A percentile compares a stretch with the other conserved stretches of the same genome.
Conservation (phyloP, 1,140 invertebrate genomes). For the Pectinophora gossypiella region DNA sequence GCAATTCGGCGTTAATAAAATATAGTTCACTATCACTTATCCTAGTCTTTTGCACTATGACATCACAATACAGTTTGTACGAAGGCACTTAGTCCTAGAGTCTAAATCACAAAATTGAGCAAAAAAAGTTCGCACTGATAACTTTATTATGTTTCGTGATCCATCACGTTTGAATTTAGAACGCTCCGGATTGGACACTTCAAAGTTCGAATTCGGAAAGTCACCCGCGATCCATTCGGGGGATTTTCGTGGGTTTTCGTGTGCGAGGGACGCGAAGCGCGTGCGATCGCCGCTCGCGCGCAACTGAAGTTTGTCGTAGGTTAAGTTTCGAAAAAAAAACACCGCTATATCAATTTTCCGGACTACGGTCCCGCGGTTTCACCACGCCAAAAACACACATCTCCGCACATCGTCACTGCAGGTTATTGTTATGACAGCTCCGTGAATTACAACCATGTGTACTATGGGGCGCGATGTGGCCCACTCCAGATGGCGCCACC, state of each 20-base stretch:
- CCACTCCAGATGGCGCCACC: slow-evolving; percentile 54
- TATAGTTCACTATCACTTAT: slow-evolving; percentile 45
- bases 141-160: slow-evolving; percentile 29
- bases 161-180: slow-evolving; percentile 37
- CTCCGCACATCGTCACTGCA: slow-evolving; percentile 19
- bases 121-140: slow-evolving; percentile 43
- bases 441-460: slow-evolving; percentile 40
- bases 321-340: slow-evolving; percentile 62
- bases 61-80: slow-evolving; percentile 63
- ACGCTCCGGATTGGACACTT: slow-evolving; percentile 28
- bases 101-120: slow-evolving; percentile 69
- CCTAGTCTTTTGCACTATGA: slow-evolving; percentile 62
- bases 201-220: slow-evolving; percentile 36
- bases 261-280: slow-evolving; percentile 34
- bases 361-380: slow-evolving; percentile 35
- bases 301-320: slow-evolving; percentile 68
- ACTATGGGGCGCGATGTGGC: slow-evolving; percentile 28
- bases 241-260: slow-evolving; percentile 45
- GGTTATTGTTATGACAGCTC: slow-evolving; percentile 59
- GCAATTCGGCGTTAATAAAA: slow-evolving; percentile 23
- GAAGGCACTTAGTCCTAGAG: slow-evolving; percentile 44
- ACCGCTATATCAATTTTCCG: slow-evolving; percentile 64
- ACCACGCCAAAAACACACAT: slow-evolving; percentile 38
- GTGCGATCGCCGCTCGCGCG: slow-evolving; percentile 60
- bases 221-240: slow-evolving; percentile 43